Percentiles rank a stretch among this genome's conserved stretches.
Evolutionary conservation across 1,140 invertebrate genomes (phyloP).

Genomic region (Zaprionus taronus): DNA sequence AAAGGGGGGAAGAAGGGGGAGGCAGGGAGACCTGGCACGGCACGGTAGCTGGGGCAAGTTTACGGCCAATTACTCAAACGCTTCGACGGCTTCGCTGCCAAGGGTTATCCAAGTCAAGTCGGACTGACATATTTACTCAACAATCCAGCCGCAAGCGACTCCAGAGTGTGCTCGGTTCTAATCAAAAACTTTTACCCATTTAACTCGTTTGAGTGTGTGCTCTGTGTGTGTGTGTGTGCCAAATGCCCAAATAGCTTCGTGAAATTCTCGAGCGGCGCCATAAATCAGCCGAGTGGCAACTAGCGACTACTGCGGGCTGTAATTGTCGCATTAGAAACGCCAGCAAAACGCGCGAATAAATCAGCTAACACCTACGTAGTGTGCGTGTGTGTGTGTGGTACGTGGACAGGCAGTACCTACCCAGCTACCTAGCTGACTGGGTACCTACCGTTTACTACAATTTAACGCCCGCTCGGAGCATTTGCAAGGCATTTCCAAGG

Average conservation of each 20-base stretch:
- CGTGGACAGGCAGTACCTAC: slow-evolving; percentile 22
- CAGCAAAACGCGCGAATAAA: slow-evolving; percentile 74
- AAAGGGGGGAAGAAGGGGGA: background rate
- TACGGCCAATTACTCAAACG: slow-evolving; percentile 71
- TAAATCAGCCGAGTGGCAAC: slow-evolving; percentile 74
- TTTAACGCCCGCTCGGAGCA: slow-evolving; percentile 59
- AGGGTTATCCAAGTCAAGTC: slow-evolving; percentile 39
- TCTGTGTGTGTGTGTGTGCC: slow-evolving; percentile 63
- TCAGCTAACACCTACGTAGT: slow-evolving; percentile 62
- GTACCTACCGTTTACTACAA: slow-evolving; percentile 44
- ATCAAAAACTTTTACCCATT: slow-evolving; percentile 65
- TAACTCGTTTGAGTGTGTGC: slow-evolving; percentile 11
- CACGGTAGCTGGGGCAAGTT: slow-evolving; percentile 53
- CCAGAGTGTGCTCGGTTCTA: slow-evolving; percentile 48
- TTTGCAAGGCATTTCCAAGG: slow-evolving; percentile 49
- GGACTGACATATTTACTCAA: slow-evolving; percentile 78
- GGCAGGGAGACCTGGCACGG: background rate
- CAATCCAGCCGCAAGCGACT: slow-evolving; percentile 54
- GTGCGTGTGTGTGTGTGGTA: background rate
- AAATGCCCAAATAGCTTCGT: slow-evolving; percentile 71
- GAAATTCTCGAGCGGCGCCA: slow-evolving; percentile 67
- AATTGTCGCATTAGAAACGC: slow-evolving; percentile 81
- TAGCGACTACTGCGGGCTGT: slow-evolving; percentile 48
- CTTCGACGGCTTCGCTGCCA: slow-evolving; percentile 9
- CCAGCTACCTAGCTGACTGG: too few species aligned